phyloP scores from a whole-genome alignment of 2,888 invertebrate species.

The Caenorhabditis japonica region DNA sequence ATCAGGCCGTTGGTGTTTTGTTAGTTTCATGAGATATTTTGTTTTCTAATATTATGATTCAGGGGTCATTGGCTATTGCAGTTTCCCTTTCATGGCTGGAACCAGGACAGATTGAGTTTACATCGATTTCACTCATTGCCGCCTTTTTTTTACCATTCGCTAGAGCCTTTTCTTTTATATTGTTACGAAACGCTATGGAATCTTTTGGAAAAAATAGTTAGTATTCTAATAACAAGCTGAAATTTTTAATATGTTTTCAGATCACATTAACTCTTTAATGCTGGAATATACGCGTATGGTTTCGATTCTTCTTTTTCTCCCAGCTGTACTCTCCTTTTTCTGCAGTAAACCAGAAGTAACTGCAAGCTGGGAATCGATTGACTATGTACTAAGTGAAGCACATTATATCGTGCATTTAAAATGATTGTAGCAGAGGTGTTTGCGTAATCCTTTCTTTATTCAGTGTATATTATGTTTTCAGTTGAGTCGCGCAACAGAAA shows the following conservation, averaged over 20 bases:
- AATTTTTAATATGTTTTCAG: conserved; percentile 23
- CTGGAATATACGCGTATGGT: conserved; percentile 52
- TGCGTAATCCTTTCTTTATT: neutral
- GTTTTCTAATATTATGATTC: conserved; percentile 32
- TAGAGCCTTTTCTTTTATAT: conserved; percentile 60
- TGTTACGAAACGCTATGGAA: conserved; percentile 49
- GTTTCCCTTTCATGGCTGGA: conserved; percentile 75
- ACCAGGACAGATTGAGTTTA: conserved; percentile 74
- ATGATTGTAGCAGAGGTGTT: no score
- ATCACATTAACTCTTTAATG: conserved; percentile 52
- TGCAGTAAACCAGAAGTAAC: conserved; percentile 67
- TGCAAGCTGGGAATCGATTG: conserved; percentile 76
- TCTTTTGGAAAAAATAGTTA: conserved; percentile 22
- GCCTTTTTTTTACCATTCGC: conserved; percentile 68
- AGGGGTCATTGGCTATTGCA: conserved; percentile 68
- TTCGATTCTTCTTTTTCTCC: conserved; percentile 56
- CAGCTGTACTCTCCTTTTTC: conserved; percentile 67
- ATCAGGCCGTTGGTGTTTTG: no score
- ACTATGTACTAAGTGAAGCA: no score
- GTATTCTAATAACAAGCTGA: no score
- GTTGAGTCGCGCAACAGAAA: no score
- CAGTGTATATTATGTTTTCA: no score
- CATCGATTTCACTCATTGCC: conserved; percentile 60
- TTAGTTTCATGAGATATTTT: no score
- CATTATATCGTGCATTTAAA: no score